Percentiles rank a stretch among this genome's conserved stretches.
Conservation (phyloP, 2,113 vertebrate genomes). For the Pimephales promelas region DNA sequence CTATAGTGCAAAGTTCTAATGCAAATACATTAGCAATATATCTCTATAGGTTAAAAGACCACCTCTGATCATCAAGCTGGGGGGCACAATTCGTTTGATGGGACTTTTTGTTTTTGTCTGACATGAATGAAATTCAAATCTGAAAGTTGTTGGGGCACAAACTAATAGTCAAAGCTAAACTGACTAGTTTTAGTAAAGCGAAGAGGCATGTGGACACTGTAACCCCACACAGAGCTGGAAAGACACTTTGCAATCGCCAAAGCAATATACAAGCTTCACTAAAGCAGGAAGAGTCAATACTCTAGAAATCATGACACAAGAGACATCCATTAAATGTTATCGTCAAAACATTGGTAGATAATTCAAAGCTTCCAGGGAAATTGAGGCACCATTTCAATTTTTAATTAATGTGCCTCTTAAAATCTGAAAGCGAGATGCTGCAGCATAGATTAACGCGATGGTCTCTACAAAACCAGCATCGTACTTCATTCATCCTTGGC, state of each 20-base stretch:
- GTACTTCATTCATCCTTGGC: background rate
- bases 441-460: background rate
- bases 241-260: background rate
- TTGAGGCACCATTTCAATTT: background rate
- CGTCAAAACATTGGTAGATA: background rate
- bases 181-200: background rate
- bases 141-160: background rate
- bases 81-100: background rate
- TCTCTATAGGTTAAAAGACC: conserved; percentile 1
- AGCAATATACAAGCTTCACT: conserved; percentile 39
- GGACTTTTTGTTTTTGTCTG: background rate
- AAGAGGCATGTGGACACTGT: conserved; percentile 15
- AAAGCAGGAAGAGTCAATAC: conserved; percentile 6
- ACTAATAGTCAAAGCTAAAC: background rate
- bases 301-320: background rate
- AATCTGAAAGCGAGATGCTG: background rate
- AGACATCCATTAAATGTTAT: background rate
- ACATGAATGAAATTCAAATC: background rate
- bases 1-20: conserved; percentile 37
- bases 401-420: background rate
- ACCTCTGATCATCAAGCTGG: background rate
- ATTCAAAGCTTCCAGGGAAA: background rate
- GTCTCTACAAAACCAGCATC: conserved; percentile 16
- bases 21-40: conserved; percentile 10
- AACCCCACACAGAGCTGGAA: conserved; percentile 6